These are phyloP conservation scores for Cephalopterus ornatus DNA, from an alignment of 2,113 vertebrate species.

Conservation along the genomic window DNA sequence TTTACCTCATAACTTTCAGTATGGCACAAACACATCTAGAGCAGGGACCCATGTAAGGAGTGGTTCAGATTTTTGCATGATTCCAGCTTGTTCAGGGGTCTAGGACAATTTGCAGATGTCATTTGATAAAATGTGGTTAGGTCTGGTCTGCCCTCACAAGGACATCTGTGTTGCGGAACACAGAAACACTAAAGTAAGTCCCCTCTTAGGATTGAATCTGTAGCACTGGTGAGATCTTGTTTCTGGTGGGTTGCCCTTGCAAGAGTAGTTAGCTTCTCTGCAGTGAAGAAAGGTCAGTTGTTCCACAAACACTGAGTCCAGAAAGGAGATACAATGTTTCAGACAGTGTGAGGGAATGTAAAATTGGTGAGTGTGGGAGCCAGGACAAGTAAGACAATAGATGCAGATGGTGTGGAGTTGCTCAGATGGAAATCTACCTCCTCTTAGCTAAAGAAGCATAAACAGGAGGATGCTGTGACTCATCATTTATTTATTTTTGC, in stretches of 20 bases:
- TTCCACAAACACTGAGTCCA: fast-evolving
- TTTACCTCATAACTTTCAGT: background rate
- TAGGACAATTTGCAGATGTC: background rate
- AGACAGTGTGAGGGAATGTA: background rate
- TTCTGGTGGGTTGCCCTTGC: background rate
- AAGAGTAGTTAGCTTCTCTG: background rate
- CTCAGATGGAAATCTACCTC: conserved; percentile 24
- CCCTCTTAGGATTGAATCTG: background rate
- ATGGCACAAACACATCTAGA: background rate
- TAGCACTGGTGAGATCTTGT: background rate
- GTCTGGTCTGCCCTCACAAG: background rate
- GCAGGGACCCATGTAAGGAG: background rate
- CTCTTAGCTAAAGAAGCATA: background rate
- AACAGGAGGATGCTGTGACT: conserved; percentile 18
- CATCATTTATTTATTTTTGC: background rate
- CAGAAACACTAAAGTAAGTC: background rate
- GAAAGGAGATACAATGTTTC: background rate
- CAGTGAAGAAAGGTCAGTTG: background rate
- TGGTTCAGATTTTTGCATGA: background rate
- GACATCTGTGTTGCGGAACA: background rate
- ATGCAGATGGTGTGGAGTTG: background rate
- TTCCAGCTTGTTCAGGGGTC: background rate
- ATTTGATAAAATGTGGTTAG: background rate
- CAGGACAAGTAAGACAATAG: background rate
- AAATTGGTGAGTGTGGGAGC: background rate